phyloP scores from a whole-genome alignment of 2,888 invertebrate species.

The Ichneumoninae sp. region DNA sequence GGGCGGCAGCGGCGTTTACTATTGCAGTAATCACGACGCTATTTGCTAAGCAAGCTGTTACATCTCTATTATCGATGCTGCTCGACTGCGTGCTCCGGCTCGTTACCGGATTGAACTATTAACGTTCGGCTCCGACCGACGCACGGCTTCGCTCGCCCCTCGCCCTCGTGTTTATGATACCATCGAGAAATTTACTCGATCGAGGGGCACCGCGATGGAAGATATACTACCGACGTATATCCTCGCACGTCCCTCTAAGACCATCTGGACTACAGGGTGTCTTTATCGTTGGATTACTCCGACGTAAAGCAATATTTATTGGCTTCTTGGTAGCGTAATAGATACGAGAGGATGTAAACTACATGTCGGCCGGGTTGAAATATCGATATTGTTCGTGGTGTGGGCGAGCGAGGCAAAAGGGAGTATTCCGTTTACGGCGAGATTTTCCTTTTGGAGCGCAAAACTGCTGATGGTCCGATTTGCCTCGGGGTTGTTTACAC shows the following conservation, averaged over 20 bases:
- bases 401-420: neutral
- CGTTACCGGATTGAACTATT: constrained; percentile 64
- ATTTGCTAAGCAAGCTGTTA: constrained; percentile 62
- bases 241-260: neutral
- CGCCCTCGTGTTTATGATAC: constrained; percentile 33
- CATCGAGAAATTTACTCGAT: constrained; percentile 23
- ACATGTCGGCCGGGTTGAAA: neutral
- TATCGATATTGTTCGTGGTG: neutral
- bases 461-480: neutral
- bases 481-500: neutral
- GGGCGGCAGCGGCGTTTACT: neutral
- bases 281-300: neutral
- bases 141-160: constrained; percentile 52
- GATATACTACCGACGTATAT: neutral
- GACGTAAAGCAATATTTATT: neutral
- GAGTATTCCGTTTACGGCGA: neutral
- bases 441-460: neutral
- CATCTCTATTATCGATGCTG: constrained; percentile 46
- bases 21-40: constrained; percentile 45
- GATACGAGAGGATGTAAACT: neutral
- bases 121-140: constrained; percentile 15
- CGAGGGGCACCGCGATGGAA: neutral
- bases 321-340: neutral
- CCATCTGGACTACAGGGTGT: neutral
- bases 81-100: constrained; percentile 49